Base-by-base conservation (phyloP, 2,113 vertebrate genomes). In the Seriola aureovittata region DNA sequence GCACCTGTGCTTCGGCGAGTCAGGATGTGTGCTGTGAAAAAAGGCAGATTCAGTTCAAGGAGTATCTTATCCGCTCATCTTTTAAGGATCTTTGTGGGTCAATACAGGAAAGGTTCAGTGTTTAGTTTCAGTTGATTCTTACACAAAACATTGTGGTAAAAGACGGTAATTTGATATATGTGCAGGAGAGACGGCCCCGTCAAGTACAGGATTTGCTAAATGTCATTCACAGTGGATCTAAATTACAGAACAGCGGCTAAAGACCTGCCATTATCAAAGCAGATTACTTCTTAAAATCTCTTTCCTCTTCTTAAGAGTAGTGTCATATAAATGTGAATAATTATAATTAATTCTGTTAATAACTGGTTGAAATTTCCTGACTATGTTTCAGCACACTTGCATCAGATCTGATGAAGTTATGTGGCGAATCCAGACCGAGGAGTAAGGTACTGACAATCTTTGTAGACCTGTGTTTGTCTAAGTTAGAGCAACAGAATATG, bases 331-430 rank as follows among this genome's bases (percentile, higher is more conserved):
- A 65, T 44, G 21, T 65, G 40, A 29, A 29, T 10, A 17, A 23
- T 46, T 25, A 44, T 44, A 42, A 29, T 65, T 62, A n/a, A 63
- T 63, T 63, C 3, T 63, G 42, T 32, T 46, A 19, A 19, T 80
- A 46, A 74, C 74, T 74, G 40, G 10, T 8, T 40, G 1, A 17
- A 16, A 16, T 0, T 25, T 4, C 7, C 44, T 32, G 0, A 17
- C 23, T 76, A 7, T 74, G 40, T 90, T 95, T 57, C 87, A 99
- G 98, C 93, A 95, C 96, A 0, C 92, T 98, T 69, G 96, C 97
- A 71, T 96, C 98, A 54, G 98, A 99, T 88, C 95, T 99, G 36
- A 94, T 98, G 96, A 99, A 98, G 91, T 95, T 99, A 67, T 98
- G 97, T 85, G 97, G 97, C 78, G 98, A 99, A 93, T 92, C 96